Base-by-base conservation (phyloP, 2,797 vertebrate species). In the Pipistrellus pipistrellus region DNA sequence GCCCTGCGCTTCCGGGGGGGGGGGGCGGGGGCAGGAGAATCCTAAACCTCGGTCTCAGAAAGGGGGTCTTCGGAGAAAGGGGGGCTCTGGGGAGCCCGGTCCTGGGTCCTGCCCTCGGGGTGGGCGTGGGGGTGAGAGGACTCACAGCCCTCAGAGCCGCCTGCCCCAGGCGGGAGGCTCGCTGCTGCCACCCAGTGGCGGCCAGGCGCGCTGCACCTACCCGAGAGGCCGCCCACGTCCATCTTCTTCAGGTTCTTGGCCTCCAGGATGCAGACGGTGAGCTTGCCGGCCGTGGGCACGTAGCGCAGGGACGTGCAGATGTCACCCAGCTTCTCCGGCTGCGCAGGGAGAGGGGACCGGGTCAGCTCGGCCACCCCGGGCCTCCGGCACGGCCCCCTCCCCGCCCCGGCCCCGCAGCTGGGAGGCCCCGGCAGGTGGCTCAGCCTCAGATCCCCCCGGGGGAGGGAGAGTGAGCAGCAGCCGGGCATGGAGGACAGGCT, bases 191-290 rank as follows among this genome's bases (percentile, higher is more conserved):
- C 85, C 94, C 64, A 8, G 41, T 66, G 96, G 90, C 32, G 7
- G 25, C n/a, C 81, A 20, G 62, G 13, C 32, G 89, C 53, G 27
- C 12, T 21, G 88, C 88, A 94, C 97, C 38, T 94, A 99, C 99
- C 99, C 98, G 99, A 99, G 94, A 99, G 98, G 87, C 99, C 99
- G 1, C 99, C 99, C 0, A 99, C 99, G 53, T 99, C 99, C 99
- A 99, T 99, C 98, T 99, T 99, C 98, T 99, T 99, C 96, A 99
- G 98, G 98, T 99, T 99, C 98, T 99, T 99, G 92, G 99, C 99
- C 92, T 99, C 99, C 96, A 99, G 98, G 96, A 99, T 99, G 93
- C 99, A 99, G 97, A 99, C 99, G 6, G 99, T 99, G 97, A 99
- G 99, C 95, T 99, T 99, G 73, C 99, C 99, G 0, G 99, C 99